Evolutionary conservation across 2,888 invertebrate species (phyloP).

Genomic region (Fragum sueziense): DNA sequence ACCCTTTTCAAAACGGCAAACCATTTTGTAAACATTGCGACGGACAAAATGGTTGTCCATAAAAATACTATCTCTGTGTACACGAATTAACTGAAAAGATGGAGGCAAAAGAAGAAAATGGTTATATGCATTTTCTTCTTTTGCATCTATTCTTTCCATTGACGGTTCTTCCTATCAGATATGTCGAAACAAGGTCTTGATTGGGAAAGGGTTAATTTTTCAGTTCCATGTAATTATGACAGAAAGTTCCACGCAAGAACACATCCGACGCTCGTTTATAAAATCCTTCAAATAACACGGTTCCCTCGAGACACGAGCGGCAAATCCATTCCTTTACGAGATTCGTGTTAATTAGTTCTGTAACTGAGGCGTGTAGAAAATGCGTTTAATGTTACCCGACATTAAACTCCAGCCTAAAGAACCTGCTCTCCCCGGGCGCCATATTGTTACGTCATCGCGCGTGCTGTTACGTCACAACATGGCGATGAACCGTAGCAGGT

Average conservation of each 20-base stretch:
- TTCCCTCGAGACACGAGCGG: constrained; percentile 22
- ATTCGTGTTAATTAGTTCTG: constrained; percentile 36
- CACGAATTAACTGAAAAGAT: too few species aligned
- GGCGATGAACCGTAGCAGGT: constrained; percentile 37
- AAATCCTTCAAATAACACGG: neutral
- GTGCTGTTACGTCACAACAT: constrained; percentile 53
- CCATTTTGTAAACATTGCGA: too few species aligned
- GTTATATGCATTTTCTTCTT: too few species aligned
- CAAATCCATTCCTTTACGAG: constrained; percentile 22
- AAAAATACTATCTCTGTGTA: too few species aligned
- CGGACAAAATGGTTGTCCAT: too few species aligned
- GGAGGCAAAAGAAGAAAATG: too few species aligned
- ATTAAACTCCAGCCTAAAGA: constrained; percentile 25
- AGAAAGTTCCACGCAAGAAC: neutral
- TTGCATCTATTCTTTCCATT: too few species aligned
- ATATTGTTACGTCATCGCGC: constrained; percentile 52
- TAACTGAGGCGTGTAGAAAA: constrained; percentile 28
- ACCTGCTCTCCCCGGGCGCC: constrained; percentile 47
- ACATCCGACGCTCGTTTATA: constrained; percentile 8
- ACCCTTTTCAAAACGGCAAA: too few species aligned
- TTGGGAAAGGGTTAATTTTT: too few species aligned
- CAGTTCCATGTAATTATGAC: neutral
- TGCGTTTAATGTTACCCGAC: constrained; percentile 42
- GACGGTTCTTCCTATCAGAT: too few species aligned
- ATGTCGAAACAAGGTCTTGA: too few species aligned